Percentiles rank a stretch among this genome's conserved stretches.
These are phyloP conservation scores for Solea senegalensis DNA, from an alignment of 2,113 vertebrate species.

Conservation along the genomic window DNA sequence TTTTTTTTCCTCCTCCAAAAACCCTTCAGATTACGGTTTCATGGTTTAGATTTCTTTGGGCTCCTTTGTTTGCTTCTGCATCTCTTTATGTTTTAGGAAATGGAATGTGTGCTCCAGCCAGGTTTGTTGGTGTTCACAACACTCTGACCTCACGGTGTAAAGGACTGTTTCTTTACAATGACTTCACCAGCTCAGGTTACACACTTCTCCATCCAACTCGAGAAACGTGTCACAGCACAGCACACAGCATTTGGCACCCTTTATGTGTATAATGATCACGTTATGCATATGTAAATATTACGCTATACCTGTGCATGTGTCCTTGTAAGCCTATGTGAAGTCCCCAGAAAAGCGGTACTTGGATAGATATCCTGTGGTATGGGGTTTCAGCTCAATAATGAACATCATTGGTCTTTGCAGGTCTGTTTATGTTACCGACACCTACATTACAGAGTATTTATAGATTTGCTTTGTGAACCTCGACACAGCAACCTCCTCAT, in stretches of 20 bases:
- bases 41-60: background rate
- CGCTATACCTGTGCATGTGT: conserved; percentile 7
- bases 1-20: background rate
- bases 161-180: conserved; percentile 60
- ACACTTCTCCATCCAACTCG: conserved; percentile 19
- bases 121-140: conserved; percentile 71
- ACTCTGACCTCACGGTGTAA: conserved; percentile 71
- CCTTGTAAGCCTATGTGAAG: conserved; percentile 1
- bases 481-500: background rate
- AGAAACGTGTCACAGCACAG: conserved; percentile 37
- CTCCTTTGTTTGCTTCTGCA: conserved; percentile 12
- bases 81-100: conserved; percentile 17
- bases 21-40: background rate
- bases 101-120: conserved; percentile 55
- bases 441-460: conserved; percentile 35
- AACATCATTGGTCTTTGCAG: conserved; percentile 22
- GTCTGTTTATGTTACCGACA: conserved; percentile 29
- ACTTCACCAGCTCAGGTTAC: conserved; percentile 71
- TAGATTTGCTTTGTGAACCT: conserved; percentile 9
- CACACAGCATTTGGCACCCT: conserved; percentile 52
- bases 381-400: conserved; percentile 23
- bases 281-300: conserved; percentile 25
- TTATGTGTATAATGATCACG: conserved; percentile 13
- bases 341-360: conserved; percentile 18
- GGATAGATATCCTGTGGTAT: conserved; percentile 8